Evolutionary conservation across 2,888 invertebrate species (phyloP), one percentile per base, ranked within the genome.

Genomic region (Drosophila mimica): DNA sequence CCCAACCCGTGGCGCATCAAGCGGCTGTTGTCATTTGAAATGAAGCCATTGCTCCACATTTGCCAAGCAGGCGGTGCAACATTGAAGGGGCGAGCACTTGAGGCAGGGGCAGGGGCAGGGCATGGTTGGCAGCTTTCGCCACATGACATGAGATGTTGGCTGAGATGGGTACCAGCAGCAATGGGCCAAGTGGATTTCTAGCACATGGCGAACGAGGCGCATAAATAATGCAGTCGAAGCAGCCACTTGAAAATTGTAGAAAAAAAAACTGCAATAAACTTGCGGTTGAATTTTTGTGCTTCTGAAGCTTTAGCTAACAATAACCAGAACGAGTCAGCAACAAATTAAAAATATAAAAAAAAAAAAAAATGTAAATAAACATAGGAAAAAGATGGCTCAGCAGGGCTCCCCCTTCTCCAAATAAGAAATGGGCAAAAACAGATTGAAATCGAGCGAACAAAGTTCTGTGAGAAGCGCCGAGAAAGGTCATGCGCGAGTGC

Each of bases 21-120:
- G 76, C 81, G 77, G 73, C 89, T 74, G 82, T 79, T 85, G 85
- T 89, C 85, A 89, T 83, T 87, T 74, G 84, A 76, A 89, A 85
- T 85, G 84, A 85, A 85, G 85, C 79, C 84, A 74, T 85, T 85
- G 85, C 89, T 89, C 89, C 89, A 85, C 77, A 83, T 83, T 46
- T 52, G 58, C 49, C 33, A 38, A 57, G 62, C 63, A 34, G 52
- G 48, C 11, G 51, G 49, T 11, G 61, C 46, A 49, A 28, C 28
- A 49, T 46, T 30, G 49, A 30, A 28, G 17, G 9, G 28, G 17
- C 17, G 20, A 49, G 11, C 25, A 46, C 46, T 46, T 46, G 25
- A 46, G 31, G 28, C n/a, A 7, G 63, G 34, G 25, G 53, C 20
- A 43, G 28, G 9, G 28, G 48, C 38, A 52, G 49, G 30, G 46